Evolutionary conservation across 2,797 vertebrate genomes (phyloP).

Genomic region (Gymnoscopelus microlampas): DNA sequence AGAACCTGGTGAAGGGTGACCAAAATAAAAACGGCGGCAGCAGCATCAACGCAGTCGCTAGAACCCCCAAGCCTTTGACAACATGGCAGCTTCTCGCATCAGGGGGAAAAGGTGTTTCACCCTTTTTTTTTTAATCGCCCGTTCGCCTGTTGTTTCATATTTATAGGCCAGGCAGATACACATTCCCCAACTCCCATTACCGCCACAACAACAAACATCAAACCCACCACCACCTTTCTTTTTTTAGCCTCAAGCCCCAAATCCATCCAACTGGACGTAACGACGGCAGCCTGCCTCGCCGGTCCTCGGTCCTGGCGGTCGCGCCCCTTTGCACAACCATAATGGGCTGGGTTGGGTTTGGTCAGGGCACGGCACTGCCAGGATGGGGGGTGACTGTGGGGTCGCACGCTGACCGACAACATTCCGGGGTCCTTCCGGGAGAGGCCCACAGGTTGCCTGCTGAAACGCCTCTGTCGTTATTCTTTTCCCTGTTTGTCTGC

Average conservation of each 20-base stretch:
- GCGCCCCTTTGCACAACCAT: slow-evolving; percentile 78
- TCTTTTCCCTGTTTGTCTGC: slow-evolving; percentile 71
- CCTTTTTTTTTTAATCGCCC: slow-evolving; percentile 12
- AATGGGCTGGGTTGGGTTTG: slow-evolving; percentile 50
- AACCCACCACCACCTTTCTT: slow-evolving; percentile 60
- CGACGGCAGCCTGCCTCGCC: slow-evolving; percentile 57
- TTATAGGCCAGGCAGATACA: slow-evolving; percentile 52
- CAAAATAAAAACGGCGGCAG: slow-evolving; percentile 46
- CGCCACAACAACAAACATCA: slow-evolving; percentile 25
- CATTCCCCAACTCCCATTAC: slow-evolving; percentile 21
- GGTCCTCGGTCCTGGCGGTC: slow-evolving; percentile 69
- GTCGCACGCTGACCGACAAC: slow-evolving; percentile 53
- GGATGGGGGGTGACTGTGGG: slow-evolving; percentile 2
- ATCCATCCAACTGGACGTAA: slow-evolving; percentile 82
- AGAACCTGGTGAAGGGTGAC: slow-evolving; percentile 63
- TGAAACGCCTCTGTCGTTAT: slow-evolving; percentile 27
- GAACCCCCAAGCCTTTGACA: slow-evolving; percentile 31
- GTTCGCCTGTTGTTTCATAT: background rate
- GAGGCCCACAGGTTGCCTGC: slow-evolving; percentile 72
- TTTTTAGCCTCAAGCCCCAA: slow-evolving; percentile 77
- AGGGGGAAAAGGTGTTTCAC: slow-evolving; percentile 30
- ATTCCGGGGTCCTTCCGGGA: slow-evolving; percentile 66
- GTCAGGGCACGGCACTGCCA: slow-evolving; percentile 43
- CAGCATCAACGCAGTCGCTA: slow-evolving; percentile 23
- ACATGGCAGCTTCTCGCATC: slow-evolving; percentile 23